phyloP scores from a whole-genome alignment of 2,113 vertebrate genomes.

The Albula glossodonta region DNA sequence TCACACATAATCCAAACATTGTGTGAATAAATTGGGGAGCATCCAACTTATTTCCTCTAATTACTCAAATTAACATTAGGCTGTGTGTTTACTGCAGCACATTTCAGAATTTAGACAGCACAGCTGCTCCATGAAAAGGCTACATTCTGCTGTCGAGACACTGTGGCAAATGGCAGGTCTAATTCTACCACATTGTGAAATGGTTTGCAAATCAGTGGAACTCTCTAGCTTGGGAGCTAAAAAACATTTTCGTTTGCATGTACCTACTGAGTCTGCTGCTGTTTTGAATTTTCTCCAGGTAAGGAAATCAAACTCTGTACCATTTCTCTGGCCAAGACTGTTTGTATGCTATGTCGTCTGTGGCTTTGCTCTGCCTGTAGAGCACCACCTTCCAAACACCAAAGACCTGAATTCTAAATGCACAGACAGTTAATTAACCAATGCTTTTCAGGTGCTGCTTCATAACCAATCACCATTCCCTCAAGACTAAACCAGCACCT shows the following conservation, averaged over 20 bases:
- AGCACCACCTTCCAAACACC: neutral
- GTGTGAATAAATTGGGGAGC: neutral
- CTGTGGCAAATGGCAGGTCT: neutral
- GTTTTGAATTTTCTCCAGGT: too few relatives aligned
- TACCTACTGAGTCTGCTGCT: too few relatives aligned
- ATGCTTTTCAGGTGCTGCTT: neutral
- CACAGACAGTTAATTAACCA: neutral
- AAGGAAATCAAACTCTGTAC: neutral
- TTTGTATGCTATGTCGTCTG: neutral
- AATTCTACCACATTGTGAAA: neutral
- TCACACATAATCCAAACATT: neutral
- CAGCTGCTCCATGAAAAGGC: neutral
- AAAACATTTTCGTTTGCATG: too few relatives aligned
- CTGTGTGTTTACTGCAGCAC: neutral
- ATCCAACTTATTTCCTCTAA: neutral
- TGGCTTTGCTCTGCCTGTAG: neutral
- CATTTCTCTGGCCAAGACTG: too few relatives aligned
- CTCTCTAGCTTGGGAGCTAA: too few relatives aligned
- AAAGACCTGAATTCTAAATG: neutral
- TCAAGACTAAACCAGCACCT: constrained; percentile 11
- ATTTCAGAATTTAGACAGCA: neutral
- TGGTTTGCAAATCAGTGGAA: too few relatives aligned
- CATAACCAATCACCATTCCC: constrained; percentile 6
- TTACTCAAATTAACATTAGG: neutral
- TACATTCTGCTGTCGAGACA: neutral